These are phyloP conservation scores for Ichneumoninae sp. DNA, from an alignment of 2,888 invertebrate species.

Conservation along the genomic window DNA sequence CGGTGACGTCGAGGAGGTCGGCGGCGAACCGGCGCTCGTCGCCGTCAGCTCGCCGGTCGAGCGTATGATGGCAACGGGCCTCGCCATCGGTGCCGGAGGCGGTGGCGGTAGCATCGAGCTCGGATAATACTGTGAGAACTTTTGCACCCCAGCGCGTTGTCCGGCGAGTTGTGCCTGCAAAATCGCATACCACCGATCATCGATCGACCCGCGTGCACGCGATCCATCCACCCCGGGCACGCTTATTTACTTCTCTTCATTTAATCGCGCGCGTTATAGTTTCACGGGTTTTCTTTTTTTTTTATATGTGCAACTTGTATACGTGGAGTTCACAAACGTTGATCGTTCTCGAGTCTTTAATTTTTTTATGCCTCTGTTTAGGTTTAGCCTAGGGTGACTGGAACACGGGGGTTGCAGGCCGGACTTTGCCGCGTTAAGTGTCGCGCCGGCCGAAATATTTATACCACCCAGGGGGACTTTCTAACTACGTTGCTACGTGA, in stretches of 20 bases:
- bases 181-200: slow-evolving; percentile 83
- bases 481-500: not conserved
- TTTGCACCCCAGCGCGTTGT: slow-evolving; percentile 85
- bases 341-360: not conserved
- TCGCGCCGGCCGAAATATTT: slow-evolving; percentile 54
- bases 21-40: slow-evolving; percentile 88
- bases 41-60: slow-evolving; percentile 90
- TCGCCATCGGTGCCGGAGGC: slow-evolving; percentile 97
- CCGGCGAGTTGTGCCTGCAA: slow-evolving; percentile 85
- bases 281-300: not conserved
- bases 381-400: slow-evolving; percentile 77
- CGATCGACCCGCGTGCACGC: slow-evolving; percentile 78
- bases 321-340: not conserved
- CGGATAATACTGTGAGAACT: slow-evolving; percentile 92
- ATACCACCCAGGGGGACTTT: slow-evolving; percentile 22
- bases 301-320: not conserved
- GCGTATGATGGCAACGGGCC: slow-evolving; percentile 97
- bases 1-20: slow-evolving; percentile 86
- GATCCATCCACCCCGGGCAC: slow-evolving; percentile 78
- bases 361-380: slow-evolving; percentile 16
- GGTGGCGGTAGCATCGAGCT: slow-evolving; percentile 98
- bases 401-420: slow-evolving; percentile 77
- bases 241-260: slow-evolving; percentile 11
- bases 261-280: slow-evolving; percentile 18
- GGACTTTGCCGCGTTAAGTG: slow-evolving; percentile 69